Evolutionary conservation across 2,113 vertebrate species (phyloP).

Genomic region (Astur gentilis): DNA sequence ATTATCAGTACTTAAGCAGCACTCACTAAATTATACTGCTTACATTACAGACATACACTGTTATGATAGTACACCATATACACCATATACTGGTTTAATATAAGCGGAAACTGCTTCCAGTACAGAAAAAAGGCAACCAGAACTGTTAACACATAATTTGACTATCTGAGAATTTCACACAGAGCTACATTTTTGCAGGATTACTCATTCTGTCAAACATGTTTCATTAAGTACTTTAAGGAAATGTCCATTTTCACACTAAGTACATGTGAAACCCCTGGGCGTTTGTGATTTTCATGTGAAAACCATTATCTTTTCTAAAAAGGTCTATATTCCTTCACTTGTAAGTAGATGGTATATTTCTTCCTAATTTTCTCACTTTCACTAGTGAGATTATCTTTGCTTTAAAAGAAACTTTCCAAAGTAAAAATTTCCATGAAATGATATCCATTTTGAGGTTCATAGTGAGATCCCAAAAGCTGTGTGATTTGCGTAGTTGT

Average conservation of each 20-base stretch:
- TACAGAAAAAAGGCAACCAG: background rate
- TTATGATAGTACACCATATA: background rate
- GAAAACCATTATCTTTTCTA: background rate
- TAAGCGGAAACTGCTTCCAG: background rate
- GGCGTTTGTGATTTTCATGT: background rate
- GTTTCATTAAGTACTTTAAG: background rate
- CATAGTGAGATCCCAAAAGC: background rate
- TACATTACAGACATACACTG: background rate
- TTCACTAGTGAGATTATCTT: background rate
- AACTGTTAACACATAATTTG: background rate
- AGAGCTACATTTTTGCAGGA: background rate
- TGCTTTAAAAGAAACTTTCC: background rate
- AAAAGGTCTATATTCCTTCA: background rate
- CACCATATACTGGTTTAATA: background rate
- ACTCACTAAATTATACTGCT: background rate
- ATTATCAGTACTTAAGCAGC: background rate
- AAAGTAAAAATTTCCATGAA: background rate
- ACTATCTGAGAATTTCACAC: background rate
- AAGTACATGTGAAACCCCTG: background rate
- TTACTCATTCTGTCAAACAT: background rate
- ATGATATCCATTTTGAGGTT: accelerated
- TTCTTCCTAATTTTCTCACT: background rate
- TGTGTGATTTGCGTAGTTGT: background rate
- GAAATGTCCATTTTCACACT: background rate
- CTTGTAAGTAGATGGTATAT: background rate